Evolutionary conservation across 2,113 vertebrate species (phyloP).

Genomic region (Charina bottae): DNA sequence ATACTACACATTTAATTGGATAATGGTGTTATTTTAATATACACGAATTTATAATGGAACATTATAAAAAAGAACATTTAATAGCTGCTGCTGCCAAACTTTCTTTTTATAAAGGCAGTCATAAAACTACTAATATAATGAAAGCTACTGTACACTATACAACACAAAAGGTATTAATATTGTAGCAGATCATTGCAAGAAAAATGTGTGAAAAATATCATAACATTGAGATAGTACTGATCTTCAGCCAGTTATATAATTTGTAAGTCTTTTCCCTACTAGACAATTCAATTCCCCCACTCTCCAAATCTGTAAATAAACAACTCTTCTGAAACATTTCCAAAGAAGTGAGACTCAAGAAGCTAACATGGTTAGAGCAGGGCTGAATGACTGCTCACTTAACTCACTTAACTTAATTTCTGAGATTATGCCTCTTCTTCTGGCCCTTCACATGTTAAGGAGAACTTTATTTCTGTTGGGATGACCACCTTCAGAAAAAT

Average conservation of each 20-base stretch:
- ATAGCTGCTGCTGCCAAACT: slow-evolving; percentile 31
- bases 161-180: background rate
- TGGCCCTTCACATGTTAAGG: background rate
- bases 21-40: slow-evolving; percentile 27
- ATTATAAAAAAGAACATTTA: background rate
- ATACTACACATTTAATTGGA: slow-evolving; percentile 5
- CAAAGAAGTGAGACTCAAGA: background rate
- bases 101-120: background rate
- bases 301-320: background rate
- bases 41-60: background rate
- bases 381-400: background rate
- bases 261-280: background rate
- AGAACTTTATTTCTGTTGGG: background rate
- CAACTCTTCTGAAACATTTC: background rate
- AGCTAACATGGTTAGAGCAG: background rate
- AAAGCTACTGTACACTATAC: background rate
- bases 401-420: background rate
- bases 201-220: background rate
- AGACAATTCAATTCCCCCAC: background rate
- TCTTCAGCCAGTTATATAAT: background rate
- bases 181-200: background rate
- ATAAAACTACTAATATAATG: background rate
- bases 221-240: background rate
- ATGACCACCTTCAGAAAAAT: background rate
- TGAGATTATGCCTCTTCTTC: background rate